A percentile compares a stretch with the other conserved stretches of the same genome.
These are phyloP conservation scores for Nothobranchius kuhntae DNA, from an alignment of 2,113 vertebrate species.

Conservation along the genomic window DNA sequence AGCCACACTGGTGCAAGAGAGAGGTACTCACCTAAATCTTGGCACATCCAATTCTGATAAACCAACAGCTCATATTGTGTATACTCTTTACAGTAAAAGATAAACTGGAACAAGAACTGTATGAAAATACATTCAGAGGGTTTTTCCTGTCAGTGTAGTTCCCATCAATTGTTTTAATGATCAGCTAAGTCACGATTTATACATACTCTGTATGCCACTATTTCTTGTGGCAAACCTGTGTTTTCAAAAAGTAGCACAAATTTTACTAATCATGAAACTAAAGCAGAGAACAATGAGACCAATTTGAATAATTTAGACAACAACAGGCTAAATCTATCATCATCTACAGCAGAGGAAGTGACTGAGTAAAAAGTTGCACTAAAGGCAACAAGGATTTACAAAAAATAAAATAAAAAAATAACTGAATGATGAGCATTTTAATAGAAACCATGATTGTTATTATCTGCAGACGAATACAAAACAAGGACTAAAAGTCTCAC, in stretches of 20 bases:
- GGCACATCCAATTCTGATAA: too few species aligned
- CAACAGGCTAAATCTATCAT: not conserved
- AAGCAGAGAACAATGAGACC: too few species aligned
- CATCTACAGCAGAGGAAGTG: slow-evolving; percentile 1
- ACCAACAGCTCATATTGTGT: too few species aligned
- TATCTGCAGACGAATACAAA: slow-evolving; percentile 35
- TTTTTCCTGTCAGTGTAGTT: not conserved
- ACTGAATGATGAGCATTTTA: slow-evolving; percentile 16
- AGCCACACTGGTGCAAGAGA: too few species aligned
- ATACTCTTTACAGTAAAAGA: too few species aligned
- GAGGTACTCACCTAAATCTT: too few species aligned
- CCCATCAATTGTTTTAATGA: not conserved
- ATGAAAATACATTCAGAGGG: not conserved
- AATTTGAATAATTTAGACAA: not conserved
- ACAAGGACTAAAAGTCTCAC: slow-evolving; percentile 29
- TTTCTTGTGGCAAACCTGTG: too few species aligned
- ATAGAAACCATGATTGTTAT: slow-evolving; percentile 34
- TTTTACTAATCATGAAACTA: too few species aligned
- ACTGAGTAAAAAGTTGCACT: not conserved
- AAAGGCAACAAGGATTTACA: not conserved
- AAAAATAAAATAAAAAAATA: not conserved
- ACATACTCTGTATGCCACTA: not conserved
- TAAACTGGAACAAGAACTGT: too few species aligned
- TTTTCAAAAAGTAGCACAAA: not conserved
- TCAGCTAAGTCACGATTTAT: not conserved